Base-by-base conservation (phyloP, 2,113 vertebrate species). In the Dasyurus viverrinus region DNA sequence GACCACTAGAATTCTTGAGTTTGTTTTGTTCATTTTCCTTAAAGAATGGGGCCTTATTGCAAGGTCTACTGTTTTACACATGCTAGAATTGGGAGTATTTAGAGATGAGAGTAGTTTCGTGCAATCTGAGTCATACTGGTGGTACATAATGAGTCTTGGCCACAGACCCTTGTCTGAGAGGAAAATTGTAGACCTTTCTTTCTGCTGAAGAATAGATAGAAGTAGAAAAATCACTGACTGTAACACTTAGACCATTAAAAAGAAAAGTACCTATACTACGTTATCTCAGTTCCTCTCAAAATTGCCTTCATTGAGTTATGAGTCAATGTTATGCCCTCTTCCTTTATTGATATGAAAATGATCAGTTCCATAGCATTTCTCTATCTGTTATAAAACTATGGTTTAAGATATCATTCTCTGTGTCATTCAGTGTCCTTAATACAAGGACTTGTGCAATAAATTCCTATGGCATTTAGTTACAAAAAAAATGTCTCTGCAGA, bases 281-380 rank as follows among this genome's bases (percentile, higher is more conserved):
- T 22, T 84, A n/a, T 84, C 68, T 84, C 68, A 22, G 68, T 84
- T n/a, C 36, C 68, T 84, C n/a, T 42, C 36, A 84, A 84, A 42
- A 84, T 42, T 42, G 36, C n/a, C 68, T 84, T 84, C 68, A 42
- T 84, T 84, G 14, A 84, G 36, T 84, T 42, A 42, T n/a, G 68
- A 76, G 36, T 7, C 16, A n/a, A 22, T 84, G 68, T 84, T 84
- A 42, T 42, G 16, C n/a, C 68, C 68, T 84, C 14, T 42, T 84
- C 68, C 68, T 84, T 84, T 84, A 42, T 84, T 84, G 68, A 84
- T 84, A 84, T 84, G 68, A 84, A 84, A 84, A 84, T 84, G 68
- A 84, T 76, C 30, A 76, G 30, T 76, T 76, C 12, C 60, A 76
- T 84, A 84, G 14, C n/a, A 84, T 22, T 84, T 84, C 36, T 84